Evolutionary conservation across 30 jellyfish, hydroid and myxozoan species (phyloP), one percentile per base, ranked within the genome.

Genomic region (Phacellophora camtschatica): DNA sequence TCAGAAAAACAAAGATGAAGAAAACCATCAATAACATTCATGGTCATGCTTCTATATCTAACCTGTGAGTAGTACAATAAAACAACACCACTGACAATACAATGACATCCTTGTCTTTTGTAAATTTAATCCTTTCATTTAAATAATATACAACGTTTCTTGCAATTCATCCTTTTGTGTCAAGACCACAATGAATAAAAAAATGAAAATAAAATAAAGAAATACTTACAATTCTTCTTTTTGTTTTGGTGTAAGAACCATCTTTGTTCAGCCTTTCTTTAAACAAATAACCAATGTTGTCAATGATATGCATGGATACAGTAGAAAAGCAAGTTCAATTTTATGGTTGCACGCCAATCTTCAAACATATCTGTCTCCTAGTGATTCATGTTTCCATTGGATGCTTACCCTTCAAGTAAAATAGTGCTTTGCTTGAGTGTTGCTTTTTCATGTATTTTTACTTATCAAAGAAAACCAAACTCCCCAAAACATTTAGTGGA

Each of bases 161-260:
- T 10, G 68, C 24, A 53, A 53, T 7, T 53, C 68, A 20, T 53
- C 24, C 7, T 12, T 8, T 41, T 16, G 15, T 8, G 6, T 9
- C 13, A 31, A 39, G 6, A 62, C 30, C 64, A 32, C 32, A 31
- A 39, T n/a, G n/a, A n/a, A n/a, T n/a, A n/a, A n/a, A n/a, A n/a
- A n/a, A n/a, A n/a, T n/a, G n/a, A n/a, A 46, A 28, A 46, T 28
- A 46, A 46, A 8, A 46, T 10, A 46, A 16, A 1, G 5, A 25
- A 15, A 11, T 31, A 63, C 98, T 85, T 65, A 91, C 98, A 91
- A 53, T 68, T 91, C 98, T 68, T 91, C 98, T 70, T 81, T 91
- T 71, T 91, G 98, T 50, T 91, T 91, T 76, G 95, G 87, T 42
- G 98, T 86, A 41, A 91, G 83, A 10, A 91, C 98, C 98, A 91